phyloP scores from a whole-genome alignment of 2,888 invertebrate genomes.

The Scaptomyza tumidula region DNA sequence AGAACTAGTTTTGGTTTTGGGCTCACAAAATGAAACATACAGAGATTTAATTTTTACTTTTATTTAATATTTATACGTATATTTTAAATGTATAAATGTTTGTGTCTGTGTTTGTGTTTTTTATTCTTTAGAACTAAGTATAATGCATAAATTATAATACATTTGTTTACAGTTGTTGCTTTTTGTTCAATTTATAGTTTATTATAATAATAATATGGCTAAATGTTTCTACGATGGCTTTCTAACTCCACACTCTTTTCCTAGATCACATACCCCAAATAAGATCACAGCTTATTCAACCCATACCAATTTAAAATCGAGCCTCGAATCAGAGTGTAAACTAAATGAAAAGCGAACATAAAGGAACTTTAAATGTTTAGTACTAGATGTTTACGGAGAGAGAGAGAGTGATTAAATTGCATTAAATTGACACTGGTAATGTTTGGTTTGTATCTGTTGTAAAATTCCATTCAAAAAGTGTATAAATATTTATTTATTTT shows the following conservation, averaged over 20 bases:
- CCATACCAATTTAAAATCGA: slow-evolving; percentile 29
- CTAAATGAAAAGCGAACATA: slow-evolving; percentile 16
- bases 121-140: slow-evolving; percentile 51
- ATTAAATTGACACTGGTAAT: slow-evolving; percentile 52
- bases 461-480: slow-evolving; percentile 49
- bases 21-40: slow-evolving; percentile 51
- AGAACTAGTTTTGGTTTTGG: slow-evolving; percentile 22
- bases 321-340: slow-evolving; percentile 9
- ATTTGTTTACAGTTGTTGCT: slow-evolving; percentile 43
- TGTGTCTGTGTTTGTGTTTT: slow-evolving; percentile 22
- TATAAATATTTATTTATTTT: slow-evolving; percentile 20
- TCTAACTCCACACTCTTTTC: slow-evolving; percentile 18
- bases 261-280: slow-evolving; percentile 26
- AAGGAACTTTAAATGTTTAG: slow-evolving; percentile 5
- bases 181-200: slow-evolving; percentile 11
- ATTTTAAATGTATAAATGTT: slow-evolving; percentile 36
- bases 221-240: slow-evolving; percentile 37
- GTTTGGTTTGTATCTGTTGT: slow-evolving; percentile 20
- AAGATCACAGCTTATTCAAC: slow-evolving; percentile 67
- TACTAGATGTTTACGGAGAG: slow-evolving; percentile 1
- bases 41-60: slow-evolving; percentile 48
- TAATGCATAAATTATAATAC: slow-evolving; percentile 72
- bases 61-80: slow-evolving; percentile 55
- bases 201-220: slow-evolving; percentile 28
- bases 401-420: slow-evolving; percentile 19